Evolutionary conservation across 1,140 invertebrate genomes (phyloP), one percentile per base, ranked within the genome.

Genomic region (Popillia japonica): DNA sequence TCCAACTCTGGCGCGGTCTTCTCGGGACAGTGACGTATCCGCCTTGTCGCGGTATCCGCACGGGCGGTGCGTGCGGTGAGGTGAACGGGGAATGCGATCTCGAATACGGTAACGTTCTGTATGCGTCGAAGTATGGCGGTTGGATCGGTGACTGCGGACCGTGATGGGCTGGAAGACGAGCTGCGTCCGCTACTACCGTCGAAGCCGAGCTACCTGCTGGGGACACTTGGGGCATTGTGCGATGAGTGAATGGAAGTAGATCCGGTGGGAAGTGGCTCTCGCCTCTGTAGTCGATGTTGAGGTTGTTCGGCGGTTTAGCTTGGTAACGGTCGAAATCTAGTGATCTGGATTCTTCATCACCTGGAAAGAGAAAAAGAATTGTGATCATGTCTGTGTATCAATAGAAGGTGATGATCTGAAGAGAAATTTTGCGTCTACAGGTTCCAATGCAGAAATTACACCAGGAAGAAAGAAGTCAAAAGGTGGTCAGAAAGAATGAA

Each of bases 1-100:
- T 93, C 94, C 95, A 96, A 78, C 94, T 95, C 0, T 94, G 94
- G 68, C 95, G 88, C 0, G 95, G 95, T 83, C 95, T 88, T 78
- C 95, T 89, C 0, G 95, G 95, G 77, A 97, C 94, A 6, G 95
- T 96, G 8, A 95, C 94, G 83, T 95, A 96, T 4, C 93, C 93
- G n/a, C 86, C 83, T 17, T 85, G 92, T 76, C 93, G 89, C n/a
- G 92, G 90, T 68, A 91, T 86, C 2, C 93, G 89, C 9, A 92
- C 88, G 78, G 87, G 89, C 79, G 78, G 34, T 48, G 40, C 64
- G 14, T 88, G 88, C 59, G 88, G 88, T 59, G 88, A 87, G 78
- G 88, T 89, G 83, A 94, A 95, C 0, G 94, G 93, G 0, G 93
- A 93, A 48, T 92, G 91, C 20, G 92, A 93, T 55, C 92, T 89